Evolutionary conservation across 2,888 invertebrate genomes (phyloP), one percentile per base, ranked within the genome.

Genomic region (Lasioglossum villosulum): DNA sequence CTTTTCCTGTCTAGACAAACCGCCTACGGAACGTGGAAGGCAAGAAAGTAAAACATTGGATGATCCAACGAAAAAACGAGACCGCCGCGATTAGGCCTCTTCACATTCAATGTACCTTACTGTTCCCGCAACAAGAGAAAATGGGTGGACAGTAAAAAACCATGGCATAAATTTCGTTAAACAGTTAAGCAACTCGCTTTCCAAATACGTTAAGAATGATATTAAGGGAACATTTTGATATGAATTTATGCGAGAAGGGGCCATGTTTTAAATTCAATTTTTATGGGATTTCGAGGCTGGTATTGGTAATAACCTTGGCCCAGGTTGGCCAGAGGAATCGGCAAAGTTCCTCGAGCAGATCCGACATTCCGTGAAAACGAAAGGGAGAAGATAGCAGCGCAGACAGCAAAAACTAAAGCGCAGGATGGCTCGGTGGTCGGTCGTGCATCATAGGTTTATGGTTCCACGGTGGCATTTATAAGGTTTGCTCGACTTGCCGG

Each of bases 401-500:
- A 42, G 63, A 14, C 52, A 63, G 78, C 68, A 82, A 80, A 83
- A 80, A 78, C 83, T 74, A 34, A 81, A 71, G 76, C 68, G 59
- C 52, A 42, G 72, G 75, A 66, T 75, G 80, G 56, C 34, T 52
- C n/a, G 66, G 71, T n/a, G 70, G 70, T n/a, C 56, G 88, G 88
- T 91, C 91, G 87, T 93, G 92, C 90, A 92, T 93, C 92, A 92
- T 91, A 90, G 89, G 90, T 91, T 93, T 93, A 93, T 93, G 92
- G 93, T 88, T 87, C 86, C 80, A 78, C 88, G 89, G 91, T 92
- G 93, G 91, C 93, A 92, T 93, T 93, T 92, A 92, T 93, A 93
- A 93, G 92, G 90, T 92, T 92, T 91, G 90, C 88, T 87, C 88
- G 89, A 89, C 85, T 91, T 91, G 91, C 88, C 90, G 87, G 83